These are phyloP conservation scores for Petaurus breviceps DNA, from an alignment of 2,113 vertebrate genomes.

Conservation along the genomic window DNA sequence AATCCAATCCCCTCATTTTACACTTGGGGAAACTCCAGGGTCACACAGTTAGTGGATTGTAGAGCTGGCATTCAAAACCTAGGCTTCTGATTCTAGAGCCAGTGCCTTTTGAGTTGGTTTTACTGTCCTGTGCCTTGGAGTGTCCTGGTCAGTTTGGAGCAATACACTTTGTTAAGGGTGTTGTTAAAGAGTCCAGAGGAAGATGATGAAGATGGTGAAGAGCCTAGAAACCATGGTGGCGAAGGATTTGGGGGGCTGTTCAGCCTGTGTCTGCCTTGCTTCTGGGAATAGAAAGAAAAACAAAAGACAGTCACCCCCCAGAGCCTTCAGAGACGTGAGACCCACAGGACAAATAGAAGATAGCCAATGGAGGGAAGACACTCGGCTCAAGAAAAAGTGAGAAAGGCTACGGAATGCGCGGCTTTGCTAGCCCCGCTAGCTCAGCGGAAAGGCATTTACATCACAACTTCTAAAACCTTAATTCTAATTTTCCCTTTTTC, in stretches of 20 bases:
- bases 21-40: background rate
- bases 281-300: background rate
- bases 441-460: background rate
- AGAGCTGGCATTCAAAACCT: background rate
- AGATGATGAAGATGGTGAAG: background rate
- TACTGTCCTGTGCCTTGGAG: background rate
- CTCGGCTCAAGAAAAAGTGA: background rate
- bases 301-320: background rate
- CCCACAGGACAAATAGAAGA: background rate
- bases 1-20: background rate
- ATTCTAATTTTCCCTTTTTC: background rate
- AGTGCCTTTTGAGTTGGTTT: background rate
- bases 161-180: background rate
- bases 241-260: background rate
- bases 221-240: background rate
- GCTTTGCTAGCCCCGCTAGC: background rate
- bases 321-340: background rate
- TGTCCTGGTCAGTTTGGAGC: background rate
- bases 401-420: background rate
- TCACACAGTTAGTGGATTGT: background rate
- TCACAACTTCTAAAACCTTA: background rate
- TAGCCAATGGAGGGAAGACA: background rate
- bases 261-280: background rate
- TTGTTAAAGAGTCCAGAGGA: background rate
- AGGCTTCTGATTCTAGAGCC: background rate